Evolutionary conservation across 2,113 vertebrate genomes (phyloP), one percentile per base, ranked within the genome.

Genomic region (Daphoenositta chrysoptera): DNA sequence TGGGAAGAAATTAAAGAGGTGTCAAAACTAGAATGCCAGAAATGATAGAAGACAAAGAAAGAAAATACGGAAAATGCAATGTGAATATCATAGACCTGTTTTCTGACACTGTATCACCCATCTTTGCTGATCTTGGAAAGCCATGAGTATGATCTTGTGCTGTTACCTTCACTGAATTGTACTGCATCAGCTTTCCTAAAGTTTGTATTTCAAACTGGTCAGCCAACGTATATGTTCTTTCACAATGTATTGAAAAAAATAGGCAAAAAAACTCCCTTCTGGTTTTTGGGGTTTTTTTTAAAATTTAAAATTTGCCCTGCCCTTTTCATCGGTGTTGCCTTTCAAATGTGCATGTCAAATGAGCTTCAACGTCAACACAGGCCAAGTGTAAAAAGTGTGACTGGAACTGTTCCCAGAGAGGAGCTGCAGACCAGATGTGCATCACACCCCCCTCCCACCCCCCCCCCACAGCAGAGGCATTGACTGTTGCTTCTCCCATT

Each of bases 401-500:
- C 45, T 80, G 33, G 63, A 79, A 30, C 26, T 6, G 18, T 94
- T 97, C 85, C 90, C 91, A 95, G 93, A 95, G 88, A 61, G 83
- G 75, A 70, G 53, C 84, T 90, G 71, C 76, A 64, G 84, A 56
- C 87, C 94, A 97, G 87, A 96, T 96, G 96, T 87, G 86, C 53
- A 9, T 65, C 16, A 51, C 58, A 35, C 8, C 50, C 70, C 69
- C 42, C 50, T 4, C 8, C 89, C 96, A 97, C 95, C 89, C 58
- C 22, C 8, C 20, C 60, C 72, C 95, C 88, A 44, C 4, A 23
- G 84, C 13, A 14, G 75, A 97, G 87, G 83, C 50, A 78, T 3
- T 73, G 75, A 11, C 70, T 87, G 65, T 24, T 96, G 94, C 60
- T 95, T 64, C 87, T 87, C 24, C 17, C 75, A 51, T 21, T 83